Conservation (phyloP, 2,797 vertebrate species). For the Macroramphosus scolopax region DNA sequence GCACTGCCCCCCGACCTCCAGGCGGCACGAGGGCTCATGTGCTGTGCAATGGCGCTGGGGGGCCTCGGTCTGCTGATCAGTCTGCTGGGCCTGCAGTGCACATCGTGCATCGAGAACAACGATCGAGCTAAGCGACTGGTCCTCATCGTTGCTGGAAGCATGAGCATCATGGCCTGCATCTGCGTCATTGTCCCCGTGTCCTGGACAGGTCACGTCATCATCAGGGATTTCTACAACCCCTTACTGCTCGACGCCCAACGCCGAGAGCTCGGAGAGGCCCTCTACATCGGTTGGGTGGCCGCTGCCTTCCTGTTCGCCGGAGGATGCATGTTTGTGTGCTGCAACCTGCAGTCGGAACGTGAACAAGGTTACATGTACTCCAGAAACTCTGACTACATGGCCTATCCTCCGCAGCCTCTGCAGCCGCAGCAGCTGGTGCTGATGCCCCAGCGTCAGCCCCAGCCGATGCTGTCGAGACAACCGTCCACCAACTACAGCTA, state of each 20-base stretch:
- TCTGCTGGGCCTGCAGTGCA: conserved; percentile 81
- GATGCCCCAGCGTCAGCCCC: conserved; percentile 53
- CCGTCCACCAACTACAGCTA: conserved; percentile 67
- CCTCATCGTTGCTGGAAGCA: conserved; percentile 79
- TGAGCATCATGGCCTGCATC: conserved; percentile 80
- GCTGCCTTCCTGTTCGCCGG: conserved; percentile 76
- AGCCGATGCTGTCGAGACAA: conserved; percentile 65
- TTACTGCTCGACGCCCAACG: conserved; percentile 79
- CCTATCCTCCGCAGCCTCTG: conserved; percentile 59
- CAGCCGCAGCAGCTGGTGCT: conserved; percentile 66
- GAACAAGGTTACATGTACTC: conserved; percentile 60
- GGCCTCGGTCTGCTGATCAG: conserved; percentile 79
- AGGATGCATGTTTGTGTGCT: conserved; percentile 83
- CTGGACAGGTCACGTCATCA: conserved; percentile 85
- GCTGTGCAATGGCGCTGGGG: conserved; percentile 75
- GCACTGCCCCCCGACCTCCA: conserved; percentile 84
- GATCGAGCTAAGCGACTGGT: conserved; percentile 72
- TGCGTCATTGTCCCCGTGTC: conserved; percentile 86
- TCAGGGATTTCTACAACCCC: conserved; percentile 88
- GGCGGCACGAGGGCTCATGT: conserved; percentile 89
- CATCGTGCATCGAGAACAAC: conserved; percentile 69
- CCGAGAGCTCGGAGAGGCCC: conserved; percentile 89
- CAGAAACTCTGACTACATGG: conserved; percentile 58
- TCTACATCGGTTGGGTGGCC: conserved; percentile 91
- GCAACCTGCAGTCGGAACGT: conserved; percentile 57